Percentiles rank a stretch among this genome's conserved stretches.
These are phyloP conservation scores for Nerophis lumbriciformis DNA, from an alignment of 2,113 vertebrate species.

Conservation along the genomic window DNA sequence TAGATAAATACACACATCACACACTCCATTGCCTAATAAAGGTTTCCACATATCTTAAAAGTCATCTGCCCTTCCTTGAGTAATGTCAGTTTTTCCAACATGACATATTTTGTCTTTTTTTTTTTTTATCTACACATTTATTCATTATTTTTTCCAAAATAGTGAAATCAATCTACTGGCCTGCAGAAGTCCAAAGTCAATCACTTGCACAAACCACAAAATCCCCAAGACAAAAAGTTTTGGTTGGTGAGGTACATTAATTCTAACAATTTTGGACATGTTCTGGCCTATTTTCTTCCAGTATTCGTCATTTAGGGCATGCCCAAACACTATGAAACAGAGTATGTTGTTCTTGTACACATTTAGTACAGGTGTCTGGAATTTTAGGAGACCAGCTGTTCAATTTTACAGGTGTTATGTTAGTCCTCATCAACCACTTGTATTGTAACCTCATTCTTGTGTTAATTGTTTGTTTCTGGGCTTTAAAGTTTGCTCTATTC, in stretches of 20 bases:
- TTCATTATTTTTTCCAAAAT: background rate
- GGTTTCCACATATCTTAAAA: too few relatives aligned
- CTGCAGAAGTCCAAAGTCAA: background rate
- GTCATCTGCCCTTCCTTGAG: too few relatives aligned
- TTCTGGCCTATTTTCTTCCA: background rate
- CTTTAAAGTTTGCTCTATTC: too few relatives aligned
- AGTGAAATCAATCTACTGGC: background rate
- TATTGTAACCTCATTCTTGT: background rate
- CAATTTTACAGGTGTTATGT: slow-evolving; percentile 1
- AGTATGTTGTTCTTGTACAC: background rate
- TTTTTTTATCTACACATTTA: background rate
- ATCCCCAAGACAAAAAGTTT: background rate
- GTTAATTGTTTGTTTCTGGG: too few relatives aligned
- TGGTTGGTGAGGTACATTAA: background rate
- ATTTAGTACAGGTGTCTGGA: background rate
- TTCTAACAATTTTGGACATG: background rate
- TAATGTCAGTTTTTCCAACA: too few relatives aligned
- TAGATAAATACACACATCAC: too few relatives aligned
- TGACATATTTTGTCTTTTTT: too few relatives aligned
- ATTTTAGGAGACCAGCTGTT: background rate
- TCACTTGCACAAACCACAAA: background rate
- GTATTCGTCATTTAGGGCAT: background rate
- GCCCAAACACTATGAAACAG: background rate
- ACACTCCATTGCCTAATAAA: too few relatives aligned
- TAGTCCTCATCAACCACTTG: background rate